Percentiles rank a stretch among this genome's conserved stretches.
Evolutionary conservation across 2,888 invertebrate species (phyloP).

Genomic region (Andrena marginata): DNA sequence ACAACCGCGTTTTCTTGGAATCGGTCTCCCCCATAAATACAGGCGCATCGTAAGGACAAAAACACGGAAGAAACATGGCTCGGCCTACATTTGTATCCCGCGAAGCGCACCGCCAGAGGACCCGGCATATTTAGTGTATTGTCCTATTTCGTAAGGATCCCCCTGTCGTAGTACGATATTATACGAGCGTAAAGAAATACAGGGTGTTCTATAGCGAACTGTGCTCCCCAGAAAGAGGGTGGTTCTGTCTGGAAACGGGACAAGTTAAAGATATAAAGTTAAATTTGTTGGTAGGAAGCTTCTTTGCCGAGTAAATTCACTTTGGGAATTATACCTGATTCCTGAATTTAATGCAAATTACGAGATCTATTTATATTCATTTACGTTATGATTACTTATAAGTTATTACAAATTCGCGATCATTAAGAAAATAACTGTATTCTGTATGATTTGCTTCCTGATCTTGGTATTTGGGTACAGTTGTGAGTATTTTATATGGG

Average conservation of each 20-base stretch:
- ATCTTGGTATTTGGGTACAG: too few relatives aligned
- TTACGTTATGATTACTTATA: too few relatives aligned
- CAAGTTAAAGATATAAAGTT: background rate
- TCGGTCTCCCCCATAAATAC: slow-evolving; percentile 60
- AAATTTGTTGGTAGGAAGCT: background rate
- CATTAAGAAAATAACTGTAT: too few relatives aligned
- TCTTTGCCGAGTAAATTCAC: background rate
- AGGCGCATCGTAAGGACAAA: slow-evolving; percentile 51
- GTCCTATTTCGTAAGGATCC: slow-evolving; percentile 77
- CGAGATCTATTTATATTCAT: too few relatives aligned
- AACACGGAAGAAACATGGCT: slow-evolving; percentile 65
- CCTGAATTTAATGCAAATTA: too few relatives aligned
- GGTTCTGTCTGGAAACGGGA: background rate
- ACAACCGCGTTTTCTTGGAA: slow-evolving; percentile 50
- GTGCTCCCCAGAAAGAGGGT: background rate
- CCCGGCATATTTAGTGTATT: slow-evolving; percentile 77
- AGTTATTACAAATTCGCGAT: too few relatives aligned
- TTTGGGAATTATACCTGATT: background rate
- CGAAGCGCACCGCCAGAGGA: slow-evolving; percentile 36
- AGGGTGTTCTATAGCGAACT: slow-evolving; percentile 5
- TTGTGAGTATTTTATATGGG: too few relatives aligned
- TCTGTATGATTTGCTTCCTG: too few relatives aligned
- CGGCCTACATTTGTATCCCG: slow-evolving; percentile 68
- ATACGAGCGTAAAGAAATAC: slow-evolving; percentile 62
- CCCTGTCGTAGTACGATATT: slow-evolving; percentile 73